Evolutionary conservation across 2,113 vertebrate genomes (phyloP).

Genomic region (Heloderma charlesbogerti): DNA sequence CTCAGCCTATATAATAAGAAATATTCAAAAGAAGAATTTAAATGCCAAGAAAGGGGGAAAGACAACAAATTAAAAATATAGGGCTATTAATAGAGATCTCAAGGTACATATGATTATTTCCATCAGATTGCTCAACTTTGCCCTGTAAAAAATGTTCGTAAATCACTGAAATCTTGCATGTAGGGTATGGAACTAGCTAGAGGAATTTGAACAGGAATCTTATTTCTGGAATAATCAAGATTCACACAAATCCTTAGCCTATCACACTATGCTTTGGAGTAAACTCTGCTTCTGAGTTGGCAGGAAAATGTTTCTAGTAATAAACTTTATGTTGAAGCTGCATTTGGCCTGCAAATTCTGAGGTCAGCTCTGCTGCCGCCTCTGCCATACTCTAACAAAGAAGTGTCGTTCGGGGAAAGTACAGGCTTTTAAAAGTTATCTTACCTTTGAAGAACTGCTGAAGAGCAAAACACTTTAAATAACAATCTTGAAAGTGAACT

Average conservation of each 20-base stretch:
- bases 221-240: slow-evolving; percentile 11
- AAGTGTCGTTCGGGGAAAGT: neutral
- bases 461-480: neutral
- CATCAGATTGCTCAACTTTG: neutral
- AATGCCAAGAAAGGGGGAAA: neutral
- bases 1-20: neutral
- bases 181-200: slow-evolving; percentile 6
- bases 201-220: neutral
- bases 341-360: slow-evolving; percentile 7
- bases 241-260: slow-evolving; percentile 26
- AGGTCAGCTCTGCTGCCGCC: neutral
- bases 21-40: neutral
- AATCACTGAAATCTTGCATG: neutral
- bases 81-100: neutral
- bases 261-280: slow-evolving; percentile 16
- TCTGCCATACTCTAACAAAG: neutral
- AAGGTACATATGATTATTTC: neutral
- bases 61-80: slow-evolving; percentile 10
- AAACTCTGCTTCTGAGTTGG: slow-evolving; percentile 17
- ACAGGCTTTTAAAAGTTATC: neutral
- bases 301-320: slow-evolving; percentile 27
- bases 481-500: slow-evolving; percentile 60
- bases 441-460: slow-evolving; percentile 7
- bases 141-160: neutral
- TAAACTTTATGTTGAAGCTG: neutral